Base-by-base conservation (phyloP, 2,888 invertebrate genomes). In the Acronicta psi region DNA sequence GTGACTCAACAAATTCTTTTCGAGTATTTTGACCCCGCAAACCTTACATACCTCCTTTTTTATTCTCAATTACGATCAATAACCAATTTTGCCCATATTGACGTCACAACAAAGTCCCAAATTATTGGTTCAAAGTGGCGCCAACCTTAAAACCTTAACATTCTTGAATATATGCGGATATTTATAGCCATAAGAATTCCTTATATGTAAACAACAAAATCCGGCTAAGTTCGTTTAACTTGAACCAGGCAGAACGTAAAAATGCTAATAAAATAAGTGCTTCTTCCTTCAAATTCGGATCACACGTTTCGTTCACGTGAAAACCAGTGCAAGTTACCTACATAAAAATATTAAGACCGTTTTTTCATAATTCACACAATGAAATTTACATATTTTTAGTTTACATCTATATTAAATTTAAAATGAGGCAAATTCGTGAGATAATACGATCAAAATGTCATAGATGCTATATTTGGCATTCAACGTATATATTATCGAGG, bases 221-320 rank as follows among this genome's bases (percentile, higher is more conserved):
- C 69, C 73, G 55, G 50, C 31, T 53, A 20, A 47, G 58, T 64
- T 73, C 59, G 25, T 69, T 70, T 63, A 68, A 63, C 63, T 59
- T 54, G 31, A 17, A 43, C 34, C 51, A 37, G 40, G 45, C 42
- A 51, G 41, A 10, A 23, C 9, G 13, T 38, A 47, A 61, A 37
- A 36, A 46, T 14, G 8, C 25, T 16, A 37, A 42, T 37, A 52
- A 56, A 53, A 17, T 37, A 25, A 42, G 17, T n/a, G n/a, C 9
- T 10, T 16, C 23, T 36, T 51, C 29, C 46, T 41, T 31, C 41
- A 20, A 3, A 52, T 37, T 34, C 8, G 1, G 17, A 29, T 23
- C 10, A 29, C 66, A 68, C 37, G 43, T 3, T 9, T 37, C 1
- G 45, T 25, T 42, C 38, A 40, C 49, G 23, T 56, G 25, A 46